phyloP scores from a whole-genome alignment of 2,888 invertebrate species.

The Spicauda simplicius region DNA sequence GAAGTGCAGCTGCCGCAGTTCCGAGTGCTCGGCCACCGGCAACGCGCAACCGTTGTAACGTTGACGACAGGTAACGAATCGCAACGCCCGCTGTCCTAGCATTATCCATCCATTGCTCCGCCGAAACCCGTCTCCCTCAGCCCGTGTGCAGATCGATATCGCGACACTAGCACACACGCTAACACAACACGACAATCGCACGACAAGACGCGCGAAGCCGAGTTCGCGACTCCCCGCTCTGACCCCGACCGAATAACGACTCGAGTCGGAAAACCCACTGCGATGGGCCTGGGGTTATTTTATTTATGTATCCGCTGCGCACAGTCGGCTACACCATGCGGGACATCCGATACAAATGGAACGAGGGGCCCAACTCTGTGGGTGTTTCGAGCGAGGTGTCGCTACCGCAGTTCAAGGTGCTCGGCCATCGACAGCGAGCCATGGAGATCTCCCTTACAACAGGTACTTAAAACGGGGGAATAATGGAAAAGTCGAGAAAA shows the following conservation, averaged over 20 bases:
- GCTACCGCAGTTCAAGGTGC: constrained; percentile 98
- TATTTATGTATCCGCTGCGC: constrained; percentile 82
- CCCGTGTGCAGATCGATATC: constrained; percentile 76
- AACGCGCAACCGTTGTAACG: constrained; percentile 96
- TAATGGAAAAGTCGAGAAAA: constrained; percentile 45
- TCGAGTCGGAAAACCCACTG: constrained; percentile 82
- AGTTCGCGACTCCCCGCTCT: constrained; percentile 73
- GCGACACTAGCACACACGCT: constrained; percentile 81
- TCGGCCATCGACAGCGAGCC: constrained; percentile 97
- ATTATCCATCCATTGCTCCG: constrained; percentile 74
- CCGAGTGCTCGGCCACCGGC: constrained; percentile 97
- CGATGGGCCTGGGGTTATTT: constrained; percentile 83
- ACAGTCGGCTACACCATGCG: constrained; percentile 99
- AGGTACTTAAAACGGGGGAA: constrained; percentile 88
- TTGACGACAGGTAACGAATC: constrained; percentile 95
- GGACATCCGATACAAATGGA: constrained; percentile 99
- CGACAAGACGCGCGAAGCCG: constrained; percentile 71
- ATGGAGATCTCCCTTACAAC: constrained; percentile 98
- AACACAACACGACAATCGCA: constrained; percentile 76
- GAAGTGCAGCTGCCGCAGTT: constrained; percentile 98
- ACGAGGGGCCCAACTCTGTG: constrained; percentile 97
- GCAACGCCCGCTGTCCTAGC: constrained; percentile 68
- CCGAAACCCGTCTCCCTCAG: constrained; percentile 80
- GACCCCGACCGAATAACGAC: constrained; percentile 76
- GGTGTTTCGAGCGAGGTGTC: constrained; percentile 98